Percentiles rank a stretch among this genome's conserved stretches.
Conservation (phyloP, 2,113 vertebrate species). For the Tretioscincus oriximinensis region DNA sequence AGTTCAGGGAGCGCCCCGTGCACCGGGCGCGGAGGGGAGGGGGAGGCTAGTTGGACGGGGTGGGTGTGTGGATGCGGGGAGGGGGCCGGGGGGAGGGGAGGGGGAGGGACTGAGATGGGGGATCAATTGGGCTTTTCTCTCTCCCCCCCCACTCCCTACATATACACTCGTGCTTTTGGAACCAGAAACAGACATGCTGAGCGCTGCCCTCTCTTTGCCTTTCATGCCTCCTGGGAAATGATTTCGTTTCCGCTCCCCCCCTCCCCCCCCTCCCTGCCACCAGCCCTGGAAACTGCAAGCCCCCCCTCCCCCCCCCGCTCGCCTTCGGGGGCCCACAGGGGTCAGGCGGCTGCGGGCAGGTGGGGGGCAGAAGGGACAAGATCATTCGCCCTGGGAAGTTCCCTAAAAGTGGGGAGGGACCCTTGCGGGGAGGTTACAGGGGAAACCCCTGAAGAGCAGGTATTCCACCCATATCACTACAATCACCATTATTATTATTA, state of each 20-base stretch:
- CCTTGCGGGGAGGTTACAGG: not conserved
- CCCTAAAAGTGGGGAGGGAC: not conserved
- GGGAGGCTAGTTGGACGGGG: constrained; percentile 23
- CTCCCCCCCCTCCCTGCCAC: not conserved
- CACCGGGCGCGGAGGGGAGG: too few species aligned
- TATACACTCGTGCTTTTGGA: not conserved
- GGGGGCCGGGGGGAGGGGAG: constrained; percentile 25
- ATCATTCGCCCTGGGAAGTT: constrained; percentile 10
- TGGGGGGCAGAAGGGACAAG: not conserved
- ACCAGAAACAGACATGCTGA: constrained; percentile 27
- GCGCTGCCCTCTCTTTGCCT: constrained; percentile 20
- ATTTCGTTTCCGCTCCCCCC: not conserved
- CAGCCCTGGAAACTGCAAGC: not conserved
- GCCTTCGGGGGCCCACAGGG: not conserved
- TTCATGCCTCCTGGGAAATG: not conserved
- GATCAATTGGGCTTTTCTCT: not conserved
- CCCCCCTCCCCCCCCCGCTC: not conserved
- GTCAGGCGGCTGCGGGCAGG: not conserved
- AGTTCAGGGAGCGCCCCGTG: constrained; percentile 68
- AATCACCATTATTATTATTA: not conserved
- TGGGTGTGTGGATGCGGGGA: constrained; percentile 25
- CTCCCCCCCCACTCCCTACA: too few species aligned
- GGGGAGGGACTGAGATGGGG: constrained; percentile 22
- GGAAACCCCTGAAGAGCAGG: not conserved
- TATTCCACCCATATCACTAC: not conserved